These are phyloP conservation scores for Paralichthys olivaceus DNA, from an alignment of 2,113 vertebrate species.

Conservation along the genomic window DNA sequence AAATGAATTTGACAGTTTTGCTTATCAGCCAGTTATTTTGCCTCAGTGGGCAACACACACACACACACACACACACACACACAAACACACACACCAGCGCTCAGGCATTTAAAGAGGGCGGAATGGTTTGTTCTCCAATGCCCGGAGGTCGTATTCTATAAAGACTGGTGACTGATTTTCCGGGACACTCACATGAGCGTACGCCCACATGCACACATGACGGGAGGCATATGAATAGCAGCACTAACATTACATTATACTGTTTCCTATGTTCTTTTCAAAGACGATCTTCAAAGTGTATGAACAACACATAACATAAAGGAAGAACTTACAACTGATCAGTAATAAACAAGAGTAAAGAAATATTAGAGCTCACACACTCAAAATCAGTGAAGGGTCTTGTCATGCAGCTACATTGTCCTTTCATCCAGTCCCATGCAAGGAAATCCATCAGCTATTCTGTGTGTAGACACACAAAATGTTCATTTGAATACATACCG, in stretches of 20 bases:
- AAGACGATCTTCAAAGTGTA: neutral
- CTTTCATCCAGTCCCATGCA: neutral
- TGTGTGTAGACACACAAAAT: neutral
- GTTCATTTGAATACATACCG: too few species aligned
- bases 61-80: slow-evolving; percentile 13
- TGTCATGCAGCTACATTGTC: neutral
- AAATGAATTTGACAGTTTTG: slow-evolving; percentile 39
- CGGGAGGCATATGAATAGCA: neutral
- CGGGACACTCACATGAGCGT: neutral
- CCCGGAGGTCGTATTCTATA: slow-evolving; percentile 30
- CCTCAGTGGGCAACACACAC: slow-evolving; percentile 19
- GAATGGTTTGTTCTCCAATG: neutral
- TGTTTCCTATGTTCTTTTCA: neutral
- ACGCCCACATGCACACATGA: neutral
- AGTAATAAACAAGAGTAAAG: neutral
- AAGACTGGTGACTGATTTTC: slow-evolving; percentile 31
- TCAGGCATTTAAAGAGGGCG: slow-evolving; percentile 3
- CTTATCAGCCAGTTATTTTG: slow-evolving; percentile 39
- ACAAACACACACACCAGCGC: slow-evolving; percentile 2
- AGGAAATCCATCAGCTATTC: neutral
- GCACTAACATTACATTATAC: neutral
- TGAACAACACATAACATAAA: neutral
- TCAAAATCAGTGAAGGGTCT: too few species aligned
- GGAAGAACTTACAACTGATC: too few species aligned
- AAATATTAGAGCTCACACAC: neutral